Base-by-base conservation (phyloP, 2,797 vertebrate genomes). In the Rhynchotus rufescens region DNA sequence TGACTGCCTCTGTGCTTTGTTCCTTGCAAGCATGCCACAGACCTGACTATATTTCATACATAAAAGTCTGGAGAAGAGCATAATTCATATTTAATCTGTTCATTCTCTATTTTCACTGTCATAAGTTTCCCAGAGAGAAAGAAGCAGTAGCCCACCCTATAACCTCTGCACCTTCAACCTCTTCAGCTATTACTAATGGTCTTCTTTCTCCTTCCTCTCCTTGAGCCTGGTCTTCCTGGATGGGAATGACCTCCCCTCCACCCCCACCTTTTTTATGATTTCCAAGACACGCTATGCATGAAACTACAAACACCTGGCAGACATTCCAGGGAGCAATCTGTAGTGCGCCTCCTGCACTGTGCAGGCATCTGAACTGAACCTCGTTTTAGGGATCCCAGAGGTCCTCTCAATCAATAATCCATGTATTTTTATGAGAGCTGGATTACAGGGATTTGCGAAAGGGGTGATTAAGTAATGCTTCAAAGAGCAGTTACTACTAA, bases 401-500 rank as follows among this genome's bases (percentile, higher is more conserved):
- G 97, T 62, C 97, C 95, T 95, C 92, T 98, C 97, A 97, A 97
- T 98, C 97, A 97, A 97, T 97, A 97, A 98, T 97, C 97, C 97
- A 94, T 94, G 94, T 93, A 93, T 95, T 98, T 98, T 98, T 98
- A 97, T 93, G 97, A 97, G 97, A 87, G 85, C 83, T 96, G 95
- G 97, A 98, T 98, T 97, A 96, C 69, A 76, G 96, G 97, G 97
- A 97, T 98, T 97, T 97, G 96, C 89, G 92, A 95, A 96, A 88
- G 87, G 85, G 96, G 89, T 90, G 97, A 96, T 97, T 97, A 97
- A 96, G 94, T 89, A 91, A 94, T 76, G 96, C 97, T 98, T 98
- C 97, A 98, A 98, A 98, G 97, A 89, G 73, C 32, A 71, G 82
- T 96, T 93, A 88, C 69, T 60, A 84, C 93, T 26, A 91, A 92